Evolutionary conservation across 1,140 invertebrate species (phyloP).

Genomic region (Heliconius congener): DNA sequence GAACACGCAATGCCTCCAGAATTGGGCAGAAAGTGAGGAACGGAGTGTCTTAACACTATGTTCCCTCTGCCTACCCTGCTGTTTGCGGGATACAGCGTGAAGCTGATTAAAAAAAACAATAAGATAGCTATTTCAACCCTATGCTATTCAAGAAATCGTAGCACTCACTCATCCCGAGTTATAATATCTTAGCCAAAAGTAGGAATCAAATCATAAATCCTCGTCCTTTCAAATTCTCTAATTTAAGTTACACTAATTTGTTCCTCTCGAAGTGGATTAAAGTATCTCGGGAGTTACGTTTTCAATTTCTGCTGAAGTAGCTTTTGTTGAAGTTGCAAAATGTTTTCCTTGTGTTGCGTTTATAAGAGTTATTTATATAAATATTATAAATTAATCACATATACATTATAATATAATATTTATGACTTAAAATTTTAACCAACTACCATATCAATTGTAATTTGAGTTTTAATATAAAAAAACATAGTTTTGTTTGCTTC

Average conservation of each 20-base stretch:
- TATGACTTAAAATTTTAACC: too few species aligned
- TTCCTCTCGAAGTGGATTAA: slow-evolving; percentile 1
- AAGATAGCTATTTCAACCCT: not conserved
- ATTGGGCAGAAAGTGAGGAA: too few species aligned
- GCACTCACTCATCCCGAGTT: not conserved
- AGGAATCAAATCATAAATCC: slow-evolving; percentile 2
- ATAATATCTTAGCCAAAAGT: not conserved
- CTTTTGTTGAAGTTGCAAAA: not conserved
- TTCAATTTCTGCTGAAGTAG: not conserved
- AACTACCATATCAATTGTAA: too few species aligned
- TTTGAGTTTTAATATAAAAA: too few species aligned
- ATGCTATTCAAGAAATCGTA: not conserved
- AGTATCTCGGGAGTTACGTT: slow-evolving; percentile 2
- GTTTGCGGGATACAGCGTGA: too few species aligned
- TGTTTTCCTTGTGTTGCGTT: not conserved
- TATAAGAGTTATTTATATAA: too few species aligned
- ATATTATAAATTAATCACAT: too few species aligned
- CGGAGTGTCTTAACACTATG: too few species aligned
- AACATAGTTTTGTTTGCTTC: too few species aligned
- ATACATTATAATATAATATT: too few species aligned
- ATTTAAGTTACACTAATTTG: slow-evolving; percentile 29
- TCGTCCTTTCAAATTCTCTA: slow-evolving; percentile 3
- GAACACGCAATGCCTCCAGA: too few species aligned
- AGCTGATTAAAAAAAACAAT: not conserved
- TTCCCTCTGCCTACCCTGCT: too few species aligned